These are phyloP conservation scores for Amazona guildingii DNA, from an alignment of 2,113 vertebrate genomes.

Conservation along the genomic window DNA sequence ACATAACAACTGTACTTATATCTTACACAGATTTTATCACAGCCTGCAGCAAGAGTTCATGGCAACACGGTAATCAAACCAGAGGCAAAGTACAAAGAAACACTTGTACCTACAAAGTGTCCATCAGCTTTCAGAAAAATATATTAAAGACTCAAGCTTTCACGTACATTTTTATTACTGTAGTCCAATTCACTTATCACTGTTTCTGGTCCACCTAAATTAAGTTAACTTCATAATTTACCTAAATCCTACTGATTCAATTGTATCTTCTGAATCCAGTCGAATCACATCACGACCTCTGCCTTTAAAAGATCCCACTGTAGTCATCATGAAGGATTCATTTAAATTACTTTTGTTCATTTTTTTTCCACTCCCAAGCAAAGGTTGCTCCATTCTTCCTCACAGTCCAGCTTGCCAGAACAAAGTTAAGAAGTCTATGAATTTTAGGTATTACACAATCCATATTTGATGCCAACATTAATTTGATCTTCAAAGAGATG, in stretches of 20 bases:
- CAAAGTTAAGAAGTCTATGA: not conserved
- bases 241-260: not conserved
- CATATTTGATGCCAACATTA: constrained; percentile 28
- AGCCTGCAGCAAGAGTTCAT: not conserved
- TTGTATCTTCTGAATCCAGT: not conserved
- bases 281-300: not conserved
- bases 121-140: not conserved
- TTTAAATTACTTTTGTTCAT: not conserved
- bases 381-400: not conserved
- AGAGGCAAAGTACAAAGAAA: not conserved
- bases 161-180: not conserved
- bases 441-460: constrained; percentile 10
- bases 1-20: not conserved
- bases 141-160: not conserved
- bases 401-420: not conserved
- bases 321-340: not conserved
- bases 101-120: not conserved
- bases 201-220: not conserved
- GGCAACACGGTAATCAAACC: not conserved
- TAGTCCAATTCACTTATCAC: not conserved
- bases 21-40: not conserved
- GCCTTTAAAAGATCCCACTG: not conserved
- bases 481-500: constrained; percentile 29
- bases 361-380: not conserved
- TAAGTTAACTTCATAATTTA: not conserved